Percentiles rank a stretch among this genome's conserved stretches.
These are phyloP conservation scores for Theodoxus fluviatilis DNA, from an alignment of 2,888 invertebrate species.

Conservation along the genomic window DNA sequence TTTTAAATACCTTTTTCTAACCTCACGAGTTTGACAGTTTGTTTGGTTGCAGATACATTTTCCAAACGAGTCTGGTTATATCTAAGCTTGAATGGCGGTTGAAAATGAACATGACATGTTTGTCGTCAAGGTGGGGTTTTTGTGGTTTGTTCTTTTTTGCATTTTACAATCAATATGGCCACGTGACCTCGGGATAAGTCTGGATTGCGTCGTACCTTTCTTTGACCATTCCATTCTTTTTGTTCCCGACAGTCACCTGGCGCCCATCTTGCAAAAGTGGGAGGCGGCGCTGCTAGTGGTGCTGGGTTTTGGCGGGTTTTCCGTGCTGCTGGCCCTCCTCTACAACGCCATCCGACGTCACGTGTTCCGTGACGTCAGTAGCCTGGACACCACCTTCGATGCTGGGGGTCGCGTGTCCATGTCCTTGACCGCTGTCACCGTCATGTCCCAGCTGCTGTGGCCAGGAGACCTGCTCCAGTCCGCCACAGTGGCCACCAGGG, in stretches of 20 bases:
- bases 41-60: too few species aligned
- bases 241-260: constrained; percentile 31
- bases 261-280: constrained; percentile 39
- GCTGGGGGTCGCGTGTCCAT: constrained; percentile 48
- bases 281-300: constrained; percentile 44
- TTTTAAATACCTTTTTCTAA: too few species aligned
- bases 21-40: too few species aligned
- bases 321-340: constrained; percentile 44
- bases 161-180: too few species aligned
- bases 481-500: constrained; percentile 47
- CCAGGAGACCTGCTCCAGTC: constrained; percentile 49
- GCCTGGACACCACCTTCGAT: constrained; percentile 51
- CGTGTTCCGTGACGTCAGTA: constrained; percentile 46
- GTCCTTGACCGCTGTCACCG: constrained; percentile 48
- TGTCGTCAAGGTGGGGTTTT: too few species aligned
- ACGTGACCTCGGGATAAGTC: too few species aligned
- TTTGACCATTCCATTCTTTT: too few species aligned
- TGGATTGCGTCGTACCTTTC: too few species aligned
- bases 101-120: too few species aligned
- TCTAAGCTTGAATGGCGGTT: too few species aligned
- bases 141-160: too few species aligned
- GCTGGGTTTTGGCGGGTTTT: constrained; percentile 49
- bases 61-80: too few species aligned
- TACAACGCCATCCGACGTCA: constrained; percentile 42
- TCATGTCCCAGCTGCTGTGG: constrained; percentile 50